Evolutionary conservation across 2,113 vertebrate genomes (phyloP).

Genomic region (Dicerorhinus sumatrensis): DNA sequence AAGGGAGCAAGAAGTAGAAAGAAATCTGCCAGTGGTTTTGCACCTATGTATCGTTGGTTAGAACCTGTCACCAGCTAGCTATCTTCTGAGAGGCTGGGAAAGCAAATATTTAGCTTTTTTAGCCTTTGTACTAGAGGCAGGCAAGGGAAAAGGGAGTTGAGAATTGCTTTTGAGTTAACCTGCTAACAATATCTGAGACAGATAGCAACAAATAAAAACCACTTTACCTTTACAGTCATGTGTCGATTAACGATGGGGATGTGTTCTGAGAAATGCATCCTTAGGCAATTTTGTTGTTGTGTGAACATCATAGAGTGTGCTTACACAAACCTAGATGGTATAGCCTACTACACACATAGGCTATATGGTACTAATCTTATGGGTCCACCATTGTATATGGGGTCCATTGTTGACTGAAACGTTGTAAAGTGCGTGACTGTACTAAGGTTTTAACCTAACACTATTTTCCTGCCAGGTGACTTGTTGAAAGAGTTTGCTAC

Average conservation of each 20-base stretch:
- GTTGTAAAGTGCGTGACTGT: no score
- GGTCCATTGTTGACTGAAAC: no score
- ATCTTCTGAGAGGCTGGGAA: neutral
- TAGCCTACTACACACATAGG: no score
- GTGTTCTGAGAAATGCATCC: no score
- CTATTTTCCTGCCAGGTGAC: constrained; percentile 17
- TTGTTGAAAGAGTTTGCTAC: neutral
- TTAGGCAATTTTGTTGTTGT: no score
- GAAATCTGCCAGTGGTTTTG: neutral
- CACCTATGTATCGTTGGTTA: neutral
- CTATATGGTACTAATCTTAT: no score
- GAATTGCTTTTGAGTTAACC: constrained; percentile 4
- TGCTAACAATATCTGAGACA: neutral
- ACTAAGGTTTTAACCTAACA: neutral
- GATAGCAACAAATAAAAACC: constrained; percentile 13
- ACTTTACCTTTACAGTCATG: neutral
- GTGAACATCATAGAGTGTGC: no score
- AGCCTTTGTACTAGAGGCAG: neutral
- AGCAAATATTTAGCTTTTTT: neutral
- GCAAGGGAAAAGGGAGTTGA: constrained; percentile 11
- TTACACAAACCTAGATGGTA: no score
- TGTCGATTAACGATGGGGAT: no score
- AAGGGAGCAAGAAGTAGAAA: neutral
- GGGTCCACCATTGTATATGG: no score
- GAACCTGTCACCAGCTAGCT: neutral